Evolutionary conservation across 2,113 vertebrate species (phyloP).

Genomic region (Sinocyclocheilus maitianheensis): DNA sequence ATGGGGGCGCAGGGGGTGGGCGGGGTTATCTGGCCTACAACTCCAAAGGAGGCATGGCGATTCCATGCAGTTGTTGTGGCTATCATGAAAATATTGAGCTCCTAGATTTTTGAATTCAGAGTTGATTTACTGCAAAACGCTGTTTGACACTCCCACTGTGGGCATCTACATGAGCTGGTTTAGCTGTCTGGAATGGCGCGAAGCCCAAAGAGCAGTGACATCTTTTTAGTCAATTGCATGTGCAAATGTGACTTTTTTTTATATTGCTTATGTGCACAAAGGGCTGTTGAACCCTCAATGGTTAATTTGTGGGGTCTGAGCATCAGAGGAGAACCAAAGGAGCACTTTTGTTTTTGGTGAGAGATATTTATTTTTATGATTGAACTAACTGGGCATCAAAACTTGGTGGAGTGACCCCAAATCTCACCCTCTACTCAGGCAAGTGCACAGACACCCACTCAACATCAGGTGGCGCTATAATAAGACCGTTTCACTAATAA

Average conservation of each 20-base stretch:
- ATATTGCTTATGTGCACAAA: neutral
- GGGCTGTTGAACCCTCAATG: neutral
- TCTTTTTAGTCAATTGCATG: neutral
- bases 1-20: slow-evolving; percentile 21
- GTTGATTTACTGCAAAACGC: slow-evolving; percentile 34
- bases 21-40: slow-evolving; percentile 63
- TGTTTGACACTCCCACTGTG: neutral
- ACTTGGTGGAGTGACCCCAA: neutral
- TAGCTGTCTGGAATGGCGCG: neutral
- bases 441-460: neutral
- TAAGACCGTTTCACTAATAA: neutral
- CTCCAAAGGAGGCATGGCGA: slow-evolving; percentile 49
- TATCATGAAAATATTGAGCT: slow-evolving; percentile 55
- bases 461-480: neutral
- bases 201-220: neutral
- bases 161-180: neutral
- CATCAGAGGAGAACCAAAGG: neutral
- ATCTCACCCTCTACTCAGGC: neutral
- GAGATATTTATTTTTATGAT: neutral
- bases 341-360: neutral
- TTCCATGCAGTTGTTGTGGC: slow-evolving; percentile 39
- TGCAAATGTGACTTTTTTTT: neutral
- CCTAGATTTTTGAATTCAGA: slow-evolving; percentile 7
- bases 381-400: neutral
- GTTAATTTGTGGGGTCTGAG: neutral